Base-by-base conservation (phyloP, 1,140 invertebrate species). In the Cheumatopsyche charites region DNA sequence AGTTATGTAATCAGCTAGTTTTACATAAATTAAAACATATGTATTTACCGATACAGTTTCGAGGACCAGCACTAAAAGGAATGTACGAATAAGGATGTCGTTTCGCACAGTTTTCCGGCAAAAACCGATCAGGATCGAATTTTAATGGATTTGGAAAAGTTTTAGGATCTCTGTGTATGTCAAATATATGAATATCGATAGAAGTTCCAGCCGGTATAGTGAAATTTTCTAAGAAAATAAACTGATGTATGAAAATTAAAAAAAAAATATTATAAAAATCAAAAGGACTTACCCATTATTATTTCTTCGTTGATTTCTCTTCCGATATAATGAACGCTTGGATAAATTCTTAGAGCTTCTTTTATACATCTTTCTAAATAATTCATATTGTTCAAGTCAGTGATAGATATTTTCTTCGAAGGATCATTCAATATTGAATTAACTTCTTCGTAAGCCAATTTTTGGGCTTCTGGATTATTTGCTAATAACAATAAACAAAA, bases 361-460 rank as follows among this genome's bases (percentile, higher is more conserved):
- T 89, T 91, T 17, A 91, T 85, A 23, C 87, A 87, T 73, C 85
- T 84, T 73, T 91, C 89, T 6, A 90, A 78, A 79, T 89, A 90
- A 21, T 84, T 84, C 76, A 90, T 79, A 71, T 86, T 79, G 17
- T 79, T 74, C 6, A 79, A 21, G 41, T 90, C 89, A 49, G 89
- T 86, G 75, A 85, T 81, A 0, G 85, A 87, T 49, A 49, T 9
- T 36, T 36, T 36, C 9, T 36, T 36, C 29, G 29, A 36, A 36
- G 29, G 29, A 36, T 36, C 29, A 9, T 4, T 9, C 9, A 36
- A 36, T 36, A 36, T 36, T 36, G 29, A 36, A 36, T 36, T 36
- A 36, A 36, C 9, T 36, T 36, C 29, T 9, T 36, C 29, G 29
- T 4, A 36, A 36, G 29, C 29, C 3, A 36, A 4, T 3, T 36